Evolutionary conservation across 2,888 invertebrate genomes (phyloP).

Genomic region (Drosophila trichaetosa): DNA sequence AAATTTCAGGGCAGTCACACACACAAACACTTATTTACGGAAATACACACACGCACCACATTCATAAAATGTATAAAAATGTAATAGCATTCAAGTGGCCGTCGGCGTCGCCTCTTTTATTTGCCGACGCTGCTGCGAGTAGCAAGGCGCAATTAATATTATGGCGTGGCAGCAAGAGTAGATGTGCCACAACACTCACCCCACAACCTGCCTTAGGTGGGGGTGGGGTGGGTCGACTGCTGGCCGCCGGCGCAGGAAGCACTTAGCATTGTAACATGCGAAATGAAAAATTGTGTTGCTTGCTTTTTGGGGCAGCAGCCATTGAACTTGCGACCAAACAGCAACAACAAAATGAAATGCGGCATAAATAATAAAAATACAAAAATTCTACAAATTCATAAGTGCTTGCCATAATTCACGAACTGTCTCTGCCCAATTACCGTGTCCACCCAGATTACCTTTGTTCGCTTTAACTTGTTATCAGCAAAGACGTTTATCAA

Average conservation of each 20-base stretch:
- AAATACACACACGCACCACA: constrained; percentile 45
- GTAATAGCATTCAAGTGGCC: constrained; percentile 82
- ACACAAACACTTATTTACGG: constrained; percentile 19
- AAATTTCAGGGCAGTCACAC: constrained; percentile 52
- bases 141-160: constrained; percentile 83
- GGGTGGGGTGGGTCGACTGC: neutral
- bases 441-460: constrained; percentile 60
- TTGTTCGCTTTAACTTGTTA: constrained; percentile 50
- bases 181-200: constrained; percentile 60
- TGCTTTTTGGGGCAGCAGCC: constrained; percentile 61
- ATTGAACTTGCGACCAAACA: constrained; percentile 73
- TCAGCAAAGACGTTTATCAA: constrained; percentile 42
- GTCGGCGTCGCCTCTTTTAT: constrained; percentile 58
- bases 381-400: constrained; percentile 66
- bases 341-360: constrained; percentile 60
- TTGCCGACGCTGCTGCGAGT: constrained; percentile 23
- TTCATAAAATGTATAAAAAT: constrained; percentile 72
- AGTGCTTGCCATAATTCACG: constrained; percentile 71
- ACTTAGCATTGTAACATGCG: constrained; percentile 76
- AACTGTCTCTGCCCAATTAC: constrained; percentile 55
- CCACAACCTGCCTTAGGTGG: constrained; percentile 25
- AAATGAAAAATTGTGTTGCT: constrained; percentile 74
- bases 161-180: constrained; percentile 82
- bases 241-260: constrained; percentile 68
- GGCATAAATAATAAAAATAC: constrained; percentile 59